Conservation (phyloP, 2,113 vertebrate species). For the Clarias macrocephalus region DNA sequence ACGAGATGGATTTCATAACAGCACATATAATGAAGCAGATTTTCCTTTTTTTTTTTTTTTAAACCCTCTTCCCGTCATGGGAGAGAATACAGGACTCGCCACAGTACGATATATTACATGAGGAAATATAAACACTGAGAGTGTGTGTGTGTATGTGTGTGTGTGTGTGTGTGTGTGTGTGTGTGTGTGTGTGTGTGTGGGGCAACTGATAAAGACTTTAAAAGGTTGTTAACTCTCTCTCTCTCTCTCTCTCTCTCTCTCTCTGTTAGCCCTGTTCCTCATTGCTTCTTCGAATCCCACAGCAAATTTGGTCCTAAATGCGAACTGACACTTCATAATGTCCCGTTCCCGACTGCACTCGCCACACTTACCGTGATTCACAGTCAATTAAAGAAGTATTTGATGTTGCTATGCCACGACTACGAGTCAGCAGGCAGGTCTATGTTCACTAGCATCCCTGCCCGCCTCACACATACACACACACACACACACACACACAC, state of each 20-base stretch:
- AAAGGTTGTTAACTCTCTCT: constrained; percentile 34
- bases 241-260: neutral
- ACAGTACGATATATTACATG: constrained; percentile 9
- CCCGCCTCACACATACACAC: no score
- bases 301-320: constrained; percentile 64
- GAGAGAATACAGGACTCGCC: neutral
- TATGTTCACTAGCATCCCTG: constrained; percentile 26
- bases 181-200: constrained; percentile 8
- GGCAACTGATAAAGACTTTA: constrained; percentile 43
- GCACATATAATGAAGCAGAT: constrained; percentile 24
- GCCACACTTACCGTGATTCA: constrained; percentile 66
- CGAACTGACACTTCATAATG: constrained; percentile 70
- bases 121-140: constrained; percentile 32
- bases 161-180: constrained; percentile 21
- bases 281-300: constrained; percentile 55
- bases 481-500: no score
- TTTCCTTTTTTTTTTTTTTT: neutral
- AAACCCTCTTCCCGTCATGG: constrained; percentile 17
- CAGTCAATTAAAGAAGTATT: constrained; percentile 70
- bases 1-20: constrained; percentile 46
- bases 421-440: constrained; percentile 58
- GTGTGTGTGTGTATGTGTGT: constrained; percentile 37
- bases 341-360: constrained; percentile 64
- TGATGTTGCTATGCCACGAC: constrained; percentile 70
- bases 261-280: constrained; percentile 35